Evolutionary conservation across 1,140 invertebrate genomes (phyloP), one percentile per base, ranked within the genome.

Genomic region (Pseudomyrmex cubaensis): DNA sequence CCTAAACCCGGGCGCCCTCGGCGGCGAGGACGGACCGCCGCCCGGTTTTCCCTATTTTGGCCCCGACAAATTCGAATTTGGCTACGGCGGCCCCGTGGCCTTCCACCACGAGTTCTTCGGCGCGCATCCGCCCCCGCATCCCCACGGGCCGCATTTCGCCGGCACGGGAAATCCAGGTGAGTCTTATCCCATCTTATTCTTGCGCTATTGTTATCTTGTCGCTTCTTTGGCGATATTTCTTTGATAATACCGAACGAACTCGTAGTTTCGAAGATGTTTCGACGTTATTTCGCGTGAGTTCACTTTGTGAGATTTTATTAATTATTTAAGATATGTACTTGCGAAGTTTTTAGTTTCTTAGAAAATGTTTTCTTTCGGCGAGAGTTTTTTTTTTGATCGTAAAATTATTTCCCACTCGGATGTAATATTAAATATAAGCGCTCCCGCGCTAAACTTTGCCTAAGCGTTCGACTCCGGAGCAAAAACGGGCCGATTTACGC

Each of bases 31-130:
- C 90, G 97, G 96, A 8, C 96, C 96, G 73, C 97, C 96, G 89
- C 95, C 95, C 7, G 97, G 97, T 90, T 98, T 98, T 93, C 97
- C 97, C 13, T 98, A 98, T 92, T 98, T 98, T 92, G 96, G 97
- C 85, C 95, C 96, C 85, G 97, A 98, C 92, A 98, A 98, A 94
- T 98, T 98, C 95, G 97, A 98, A 90, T 98, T 98, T 94, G 97
- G 97, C 66, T 98, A 98, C 94, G 97, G 97, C 25, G 97, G 96
- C 78, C 97, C 97, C 69, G 97, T 97, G 75, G 97, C 97, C 90
- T 98, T 98, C 94, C 97, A 97, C 89, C 97, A 98, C 94, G 98
- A 98, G 90, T 98, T 98, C 95, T 98, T 98, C 72, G 96, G 96
- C 52, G 97, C 96, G 74, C 96, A 96, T 94, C 92, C 92, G 62